These are phyloP conservation scores for Brachyistius frenatus DNA, from an alignment of 2,113 vertebrate genomes.

Conservation along the genomic window DNA sequence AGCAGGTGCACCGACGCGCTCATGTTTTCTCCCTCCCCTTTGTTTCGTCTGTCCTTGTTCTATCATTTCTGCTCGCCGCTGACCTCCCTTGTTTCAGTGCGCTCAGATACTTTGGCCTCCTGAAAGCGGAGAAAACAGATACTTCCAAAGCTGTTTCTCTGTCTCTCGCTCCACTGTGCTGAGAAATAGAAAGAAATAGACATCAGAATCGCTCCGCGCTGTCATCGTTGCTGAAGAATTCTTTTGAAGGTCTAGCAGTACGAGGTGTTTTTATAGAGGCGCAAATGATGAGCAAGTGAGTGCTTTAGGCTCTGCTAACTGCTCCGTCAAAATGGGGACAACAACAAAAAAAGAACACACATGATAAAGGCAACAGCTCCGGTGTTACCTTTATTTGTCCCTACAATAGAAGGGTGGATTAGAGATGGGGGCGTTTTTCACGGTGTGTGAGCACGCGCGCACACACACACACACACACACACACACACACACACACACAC, in stretches of 20 bases:
- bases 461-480: conserved; percentile 13
- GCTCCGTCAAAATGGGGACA: conserved; percentile 28
- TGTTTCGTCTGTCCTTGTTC: conserved; percentile 23
- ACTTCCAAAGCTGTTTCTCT: conserved; percentile 10
- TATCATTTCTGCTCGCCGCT: conserved; percentile 30
- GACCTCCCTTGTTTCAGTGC: conserved; percentile 23
- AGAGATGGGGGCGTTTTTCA: conserved; percentile 68
- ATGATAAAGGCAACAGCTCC: not conserved
- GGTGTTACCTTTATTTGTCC: conserved; percentile 67
- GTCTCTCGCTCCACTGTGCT: conserved; percentile 35
- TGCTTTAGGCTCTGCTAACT: conserved; percentile 22
- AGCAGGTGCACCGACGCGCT: conserved; percentile 42
- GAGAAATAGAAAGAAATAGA: conserved; percentile 49
- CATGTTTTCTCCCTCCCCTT: not conserved
- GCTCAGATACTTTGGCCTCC: conserved; percentile 9
- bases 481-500: conserved; percentile 27
- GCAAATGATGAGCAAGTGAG: conserved; percentile 40
- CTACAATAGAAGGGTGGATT: conserved; percentile 43
- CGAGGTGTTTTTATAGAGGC: conserved; percentile 28
- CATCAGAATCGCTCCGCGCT: conserved; percentile 6
- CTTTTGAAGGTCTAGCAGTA: conserved; percentile 36
- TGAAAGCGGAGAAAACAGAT: conserved; percentile 19
- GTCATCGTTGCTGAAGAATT: conserved; percentile 26
- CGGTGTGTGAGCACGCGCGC: conserved; percentile 48
- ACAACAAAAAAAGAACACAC: not conserved